Base-by-base conservation (phyloP, 2,888 invertebrate species). In the Lasioglossum calceatum region DNA sequence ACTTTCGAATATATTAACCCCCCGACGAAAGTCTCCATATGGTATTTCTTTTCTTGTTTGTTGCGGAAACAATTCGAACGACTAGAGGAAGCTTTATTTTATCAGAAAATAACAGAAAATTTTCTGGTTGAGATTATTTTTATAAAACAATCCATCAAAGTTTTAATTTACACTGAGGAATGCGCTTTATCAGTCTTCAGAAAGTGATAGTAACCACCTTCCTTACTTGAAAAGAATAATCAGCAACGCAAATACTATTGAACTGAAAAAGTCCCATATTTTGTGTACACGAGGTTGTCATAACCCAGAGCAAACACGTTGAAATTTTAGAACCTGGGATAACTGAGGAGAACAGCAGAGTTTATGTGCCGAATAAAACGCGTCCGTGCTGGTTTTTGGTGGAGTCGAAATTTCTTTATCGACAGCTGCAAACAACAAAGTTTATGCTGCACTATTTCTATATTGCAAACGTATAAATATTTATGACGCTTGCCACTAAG, bases 1-100 rank as follows among this genome's bases (percentile, higher is more conserved):
- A 58, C n/a, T 58, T 58, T 58, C n/a, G 58, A 58, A 58, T n/a
- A 58, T n/a, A 58, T 58, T n/a, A n/a, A 58, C 4, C 58, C 58
- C 0, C 4, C 12, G n/a, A 3, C 12, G n/a, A n/a, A n/a, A 58
- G 10, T n/a, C 58, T 58, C 58, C 1, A 0, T n/a, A 0, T n/a
- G n/a, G 58, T 4, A n/a, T 58, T 58, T n/a, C 58, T n/a, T n/a
- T 12, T n/a, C 12, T n/a, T 58, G 12, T 58, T 58, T 58, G 12
- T 4, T 4, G 58, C 58, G 0, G 58, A 12, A 58, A 58, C 58
- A 58, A 58, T 12, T 58, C 58, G 4, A n/a, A 58, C n/a, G n/a
- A 5, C 5, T 16, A 19, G 16, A 19, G 19, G 16, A 4, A 50
- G 5, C 50, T 19, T 7, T 54, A 2, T 54, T 54, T 54, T 23